These are phyloP conservation scores for Melipona quadrifasciata DNA, from an alignment of 1,140 invertebrate species.

Conservation along the genomic window DNA sequence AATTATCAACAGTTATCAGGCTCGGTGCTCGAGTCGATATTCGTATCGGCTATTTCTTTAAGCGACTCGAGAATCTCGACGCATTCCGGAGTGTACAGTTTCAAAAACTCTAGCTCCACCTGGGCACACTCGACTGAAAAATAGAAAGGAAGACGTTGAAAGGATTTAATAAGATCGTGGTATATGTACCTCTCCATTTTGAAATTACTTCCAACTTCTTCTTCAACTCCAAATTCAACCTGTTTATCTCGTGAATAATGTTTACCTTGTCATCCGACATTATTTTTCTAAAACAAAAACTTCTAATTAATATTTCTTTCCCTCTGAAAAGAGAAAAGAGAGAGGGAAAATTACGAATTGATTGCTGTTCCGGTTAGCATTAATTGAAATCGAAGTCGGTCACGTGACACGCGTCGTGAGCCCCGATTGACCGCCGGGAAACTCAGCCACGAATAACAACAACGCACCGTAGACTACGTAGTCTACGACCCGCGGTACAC, in stretches of 20 bases:
- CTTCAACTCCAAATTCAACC: conserved; percentile 42
- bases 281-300: background rate
- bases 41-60: background rate
- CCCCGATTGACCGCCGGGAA: background rate
- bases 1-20: background rate
- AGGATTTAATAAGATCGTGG: background rate
- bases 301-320: background rate
- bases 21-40: background rate
- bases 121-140: conserved; percentile 47
- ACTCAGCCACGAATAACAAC: background rate
- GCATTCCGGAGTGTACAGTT: conserved; percentile 40
- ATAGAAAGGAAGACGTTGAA: too few relatives aligned
- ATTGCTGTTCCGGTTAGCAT: background rate
- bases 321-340: background rate
- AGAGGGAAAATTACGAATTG: background rate
- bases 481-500: too few relatives aligned
- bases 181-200: conserved; percentile 44
- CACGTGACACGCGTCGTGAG: background rate
- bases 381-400: background rate
- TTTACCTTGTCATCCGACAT: conserved; percentile 11
- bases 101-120: conserved; percentile 50
- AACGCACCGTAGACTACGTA: too few relatives aligned
- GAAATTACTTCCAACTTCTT: conserved; percentile 47
- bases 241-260: background rate
- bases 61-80: conserved; percentile 51